Evolutionary conservation across 2,888 invertebrate genomes (phyloP), one percentile per base, ranked within the genome.

Genomic region (Athripsodes cinereus): DNA sequence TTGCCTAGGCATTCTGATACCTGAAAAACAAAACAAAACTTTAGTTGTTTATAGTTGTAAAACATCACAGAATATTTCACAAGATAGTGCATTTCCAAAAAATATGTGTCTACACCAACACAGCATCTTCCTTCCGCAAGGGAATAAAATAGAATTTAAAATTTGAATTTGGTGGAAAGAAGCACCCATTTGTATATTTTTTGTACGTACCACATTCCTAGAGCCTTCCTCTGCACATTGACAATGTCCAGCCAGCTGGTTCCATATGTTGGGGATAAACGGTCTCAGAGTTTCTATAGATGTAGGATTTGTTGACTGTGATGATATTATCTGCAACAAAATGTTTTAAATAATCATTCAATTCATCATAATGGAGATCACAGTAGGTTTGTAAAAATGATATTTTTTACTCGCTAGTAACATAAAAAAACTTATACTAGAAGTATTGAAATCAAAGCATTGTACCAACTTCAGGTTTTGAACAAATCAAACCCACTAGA

Each of bases 151-250:
- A n/a, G n/a, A n/a, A n/a, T n/a, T n/a, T n/a, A n/a, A n/a, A n/a
- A n/a, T n/a, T n/a, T n/a, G n/a, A n/a, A n/a, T n/a, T n/a, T n/a
- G n/a, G n/a, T n/a, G n/a, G n/a, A n/a, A n/a, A n/a, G n/a, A n/a
- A n/a, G n/a, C n/a, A n/a, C n/a, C n/a, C n/a, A n/a, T n/a, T n/a
- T 8, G 2, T 47, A 47, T 47, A 47, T 47, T 3, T 20, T 19
- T 5, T 50, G 8, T n/a, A 77, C 78, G 67, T 70, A 79, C 98
- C 3, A 99, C 97, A 74, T 98, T 98, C 60, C 99, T 84, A 6
- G 98, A 97, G 44, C 99, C 98, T 75, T 99, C 99, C 75, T 99
- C 99, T 1, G 87, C 86, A 70, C 96, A 97, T 72, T 96, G 95
- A 67, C 97, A 96, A 71, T 98, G 96, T 67, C 89, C 86, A 67